Evolutionary conservation across 2,113 vertebrate genomes (phyloP), one percentile per base, ranked within the genome.

Genomic region (Elaphurus davidianus): DNA sequence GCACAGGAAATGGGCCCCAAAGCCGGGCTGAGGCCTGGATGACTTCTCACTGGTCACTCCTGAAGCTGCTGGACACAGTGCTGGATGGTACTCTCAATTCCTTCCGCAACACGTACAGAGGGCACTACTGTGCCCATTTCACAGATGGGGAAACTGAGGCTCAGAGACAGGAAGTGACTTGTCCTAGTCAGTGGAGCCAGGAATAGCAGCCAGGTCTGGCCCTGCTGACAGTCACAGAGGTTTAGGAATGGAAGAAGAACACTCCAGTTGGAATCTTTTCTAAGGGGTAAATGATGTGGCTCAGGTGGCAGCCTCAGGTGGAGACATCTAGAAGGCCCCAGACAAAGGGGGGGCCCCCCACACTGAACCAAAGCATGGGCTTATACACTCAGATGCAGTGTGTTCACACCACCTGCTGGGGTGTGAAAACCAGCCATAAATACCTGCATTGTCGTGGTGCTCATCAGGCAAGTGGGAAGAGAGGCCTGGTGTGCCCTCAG

Each of bases 371-470:
- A 92, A 97, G 83, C 87, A 79, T 9, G 40, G 57, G 83, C 57
- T n/a, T 3, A 30, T n/a, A 71, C 27, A 90, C 84, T 81, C 83
- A 55, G 90, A 96, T 3, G 1, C 87, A 87, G 88, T 62, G 87
- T 79, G 91, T 96, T 97, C 93, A 74, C 94, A 96, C 92, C 97
- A 97, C 98, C 96, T 98, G 97, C 96, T 79, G 60, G 76, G 94
- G 91, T 5, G 87, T 13, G 96, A 94, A 97, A 94, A 94, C 30
- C 91, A 97, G 96, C 96, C 98, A 97, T 87, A 96, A 98, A 98
- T 98, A 97, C 93, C 96, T 97, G 87, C 30, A 14, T 92, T 40
- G 25, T 52, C 25, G 30, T 10, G 59, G 97, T 52, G 94, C 79
- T 91, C 95, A 54, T 89, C 59, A 47, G 79, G 91, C 43, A 57